A percentile compares a stretch with the other conserved stretches of the same genome.
These are phyloP conservation scores for Lepidurus arcticus DNA, from an alignment of 1,140 invertebrate genomes.

Conservation along the genomic window DNA sequence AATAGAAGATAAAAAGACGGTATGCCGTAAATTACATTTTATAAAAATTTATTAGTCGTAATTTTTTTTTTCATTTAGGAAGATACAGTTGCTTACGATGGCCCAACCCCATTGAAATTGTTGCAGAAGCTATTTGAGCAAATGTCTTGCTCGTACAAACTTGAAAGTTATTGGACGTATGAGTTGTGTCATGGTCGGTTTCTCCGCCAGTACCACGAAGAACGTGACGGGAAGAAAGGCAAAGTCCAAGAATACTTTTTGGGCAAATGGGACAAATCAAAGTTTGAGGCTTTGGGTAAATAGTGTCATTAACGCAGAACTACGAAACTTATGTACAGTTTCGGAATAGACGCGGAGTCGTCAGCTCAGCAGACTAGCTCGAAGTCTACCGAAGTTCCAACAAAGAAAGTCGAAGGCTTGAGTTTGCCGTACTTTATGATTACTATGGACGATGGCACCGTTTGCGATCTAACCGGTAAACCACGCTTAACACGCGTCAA, in stretches of 20 bases:
- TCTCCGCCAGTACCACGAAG: slow-evolving; percentile 91
- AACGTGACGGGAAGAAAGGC: slow-evolving; percentile 75
- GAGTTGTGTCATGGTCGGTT: slow-evolving; percentile 89
- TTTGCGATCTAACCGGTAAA: slow-evolving; percentile 84
- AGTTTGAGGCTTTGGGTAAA: slow-evolving; percentile 41
- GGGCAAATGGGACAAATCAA: slow-evolving; percentile 60
- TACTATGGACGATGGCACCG: slow-evolving; percentile 59
- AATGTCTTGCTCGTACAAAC: slow-evolving; percentile 69
- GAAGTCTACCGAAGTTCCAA: slow-evolving; percentile 49
- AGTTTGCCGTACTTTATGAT: slow-evolving; percentile 55
- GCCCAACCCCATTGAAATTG: slow-evolving; percentile 67
- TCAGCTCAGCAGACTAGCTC: slow-evolving; percentile 42
- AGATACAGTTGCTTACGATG: slow-evolving; percentile 45
- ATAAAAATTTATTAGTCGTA: background rate
- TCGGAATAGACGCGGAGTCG: slow-evolving; percentile 37
- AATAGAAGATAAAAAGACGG: slow-evolving; percentile 33
- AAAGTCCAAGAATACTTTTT: slow-evolving; percentile 76
- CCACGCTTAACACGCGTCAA: slow-evolving; percentile 71
- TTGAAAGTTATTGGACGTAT: slow-evolving; percentile 96
- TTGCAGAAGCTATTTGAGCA: slow-evolving; percentile 68
- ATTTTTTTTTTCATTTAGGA: slow-evolving; percentile 40
- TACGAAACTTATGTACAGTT: slow-evolving; percentile 31
- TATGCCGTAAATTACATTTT: background rate
- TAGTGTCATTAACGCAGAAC: background rate
- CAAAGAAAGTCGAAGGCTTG: slow-evolving; percentile 76